Evolutionary conservation across 2,113 vertebrate genomes (phyloP).

Genomic region (Rhinoderma darwinii): DNA sequence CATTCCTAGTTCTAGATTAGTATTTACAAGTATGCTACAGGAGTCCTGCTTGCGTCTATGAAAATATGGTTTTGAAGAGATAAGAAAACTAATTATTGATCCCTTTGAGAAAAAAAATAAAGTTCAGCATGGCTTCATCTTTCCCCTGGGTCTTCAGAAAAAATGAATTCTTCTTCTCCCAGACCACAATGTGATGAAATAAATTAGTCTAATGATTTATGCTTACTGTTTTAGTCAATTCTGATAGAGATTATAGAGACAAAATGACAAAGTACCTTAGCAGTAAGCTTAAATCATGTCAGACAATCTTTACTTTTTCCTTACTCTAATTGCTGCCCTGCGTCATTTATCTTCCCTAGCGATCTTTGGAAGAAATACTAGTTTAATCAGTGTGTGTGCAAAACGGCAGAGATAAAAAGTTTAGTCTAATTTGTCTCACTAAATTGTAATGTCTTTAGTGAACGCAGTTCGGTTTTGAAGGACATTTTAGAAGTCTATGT

Average conservation of each 20-base stretch:
- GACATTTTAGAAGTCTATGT: constrained; percentile 72
- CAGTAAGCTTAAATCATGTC: constrained; percentile 86
- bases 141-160: constrained; percentile 71
- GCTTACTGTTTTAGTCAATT: constrained; percentile 88
- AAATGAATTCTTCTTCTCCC: constrained; percentile 77
- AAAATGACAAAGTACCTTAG: constrained; percentile 86
- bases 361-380: constrained; percentile 88
- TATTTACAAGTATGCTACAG: constrained; percentile 7
- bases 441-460: constrained; percentile 81
- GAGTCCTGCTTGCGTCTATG: constrained; percentile 51
- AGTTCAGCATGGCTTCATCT: constrained; percentile 70
- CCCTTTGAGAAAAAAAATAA: constrained; percentile 68
- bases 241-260: constrained; percentile 90
- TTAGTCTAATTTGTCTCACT: constrained; percentile 86
- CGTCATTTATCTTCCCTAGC: constrained; percentile 85
- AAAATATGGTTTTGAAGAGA: constrained; percentile 68
- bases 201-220: constrained; percentile 92
- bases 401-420: constrained; percentile 86
- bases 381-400: constrained; percentile 84
- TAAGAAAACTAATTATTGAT: constrained; percentile 71
- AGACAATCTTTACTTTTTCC: constrained; percentile 89
- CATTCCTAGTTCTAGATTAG: background rate
- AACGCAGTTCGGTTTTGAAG: constrained; percentile 79
- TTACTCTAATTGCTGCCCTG: constrained; percentile 84
- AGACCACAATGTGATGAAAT: constrained; percentile 78